These are phyloP conservation scores for Ephydatia muelleri DNA, from an alignment of 37 sponge, comb jelly and placozoan species.

Conservation along the genomic window DNA sequence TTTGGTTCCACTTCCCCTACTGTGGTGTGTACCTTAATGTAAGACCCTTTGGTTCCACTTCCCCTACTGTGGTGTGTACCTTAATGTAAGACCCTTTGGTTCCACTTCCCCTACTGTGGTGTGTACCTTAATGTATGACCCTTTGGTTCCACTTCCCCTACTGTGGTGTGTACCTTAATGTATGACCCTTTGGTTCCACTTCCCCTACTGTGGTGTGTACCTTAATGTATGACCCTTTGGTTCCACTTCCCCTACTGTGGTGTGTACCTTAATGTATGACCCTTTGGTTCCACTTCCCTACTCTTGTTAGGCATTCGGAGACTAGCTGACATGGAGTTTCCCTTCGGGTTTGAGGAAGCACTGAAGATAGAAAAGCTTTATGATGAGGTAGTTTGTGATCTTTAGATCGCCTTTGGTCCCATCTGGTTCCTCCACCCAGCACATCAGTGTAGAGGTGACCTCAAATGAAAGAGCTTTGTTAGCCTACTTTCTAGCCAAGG, in stretches of 20 bases:
- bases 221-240: not conserved
- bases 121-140: not conserved
- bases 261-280: conserved; percentile 3
- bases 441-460: conserved; percentile 56
- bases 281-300: not conserved
- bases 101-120: conserved; percentile 42
- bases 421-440: conserved; percentile 15
- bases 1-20: conserved; percentile 1
- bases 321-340: conserved; percentile 59
- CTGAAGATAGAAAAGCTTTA: conserved; percentile 42
- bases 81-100: not conserved
- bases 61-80: conserved; percentile 43
- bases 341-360: conserved; percentile 61
- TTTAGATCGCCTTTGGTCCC: not conserved
- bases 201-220: conserved; percentile 45
- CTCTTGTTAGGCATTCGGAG: conserved; percentile 51
- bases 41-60: not conserved
- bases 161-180: conserved; percentile 30
- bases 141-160: conserved; percentile 3
- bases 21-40: conserved; percentile 31
- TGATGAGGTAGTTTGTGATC: not conserved
- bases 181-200: not conserved
- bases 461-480: conserved; percentile 85
- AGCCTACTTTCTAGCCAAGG: conserved; percentile 84
- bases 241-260: conserved; percentile 34